Evolutionary conservation across 2,888 invertebrate species (phyloP).

Genomic region (Neoscelio sp.): DNA sequence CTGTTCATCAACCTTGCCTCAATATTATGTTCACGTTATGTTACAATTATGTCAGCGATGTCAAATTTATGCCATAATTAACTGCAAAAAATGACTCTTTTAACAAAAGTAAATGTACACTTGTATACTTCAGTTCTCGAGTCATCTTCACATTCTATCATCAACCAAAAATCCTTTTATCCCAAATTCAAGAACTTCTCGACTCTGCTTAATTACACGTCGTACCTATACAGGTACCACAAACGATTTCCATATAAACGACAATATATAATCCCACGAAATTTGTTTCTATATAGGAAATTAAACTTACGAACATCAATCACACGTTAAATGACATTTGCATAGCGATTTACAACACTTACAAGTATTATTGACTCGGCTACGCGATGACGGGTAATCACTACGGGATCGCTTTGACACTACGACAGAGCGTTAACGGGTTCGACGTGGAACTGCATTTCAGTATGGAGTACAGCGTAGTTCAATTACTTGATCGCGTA

Average conservation of each 20-base stretch:
- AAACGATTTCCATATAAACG: constrained; percentile 14
- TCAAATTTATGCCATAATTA: too few species aligned
- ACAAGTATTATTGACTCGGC: constrained; percentile 30
- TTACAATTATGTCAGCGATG: too few species aligned
- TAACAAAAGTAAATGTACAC: too few species aligned
- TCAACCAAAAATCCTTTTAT: too few species aligned
- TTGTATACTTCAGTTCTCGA: too few species aligned
- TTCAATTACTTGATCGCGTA: constrained; percentile 43
- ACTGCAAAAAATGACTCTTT: too few species aligned
- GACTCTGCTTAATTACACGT: too few species aligned
- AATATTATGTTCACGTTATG: too few species aligned
- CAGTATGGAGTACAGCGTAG: constrained; percentile 19
- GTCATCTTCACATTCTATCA: too few species aligned
- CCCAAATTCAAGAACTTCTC: too few species aligned
- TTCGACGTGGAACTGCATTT: constrained; percentile 34
- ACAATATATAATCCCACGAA: not conserved
- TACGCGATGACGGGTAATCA: constrained; percentile 24
- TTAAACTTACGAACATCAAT: constrained; percentile 1
- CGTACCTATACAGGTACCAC: too few species aligned
- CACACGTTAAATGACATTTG: constrained; percentile 20
- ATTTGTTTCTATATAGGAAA: not conserved
- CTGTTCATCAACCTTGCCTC: too few species aligned
- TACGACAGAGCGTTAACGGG: constrained; percentile 25
- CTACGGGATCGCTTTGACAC: constrained; percentile 47
- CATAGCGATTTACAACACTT: constrained; percentile 42